Base-by-base conservation (phyloP, 2,797 vertebrate genomes). In the Hoplostethus atlanticus region DNA sequence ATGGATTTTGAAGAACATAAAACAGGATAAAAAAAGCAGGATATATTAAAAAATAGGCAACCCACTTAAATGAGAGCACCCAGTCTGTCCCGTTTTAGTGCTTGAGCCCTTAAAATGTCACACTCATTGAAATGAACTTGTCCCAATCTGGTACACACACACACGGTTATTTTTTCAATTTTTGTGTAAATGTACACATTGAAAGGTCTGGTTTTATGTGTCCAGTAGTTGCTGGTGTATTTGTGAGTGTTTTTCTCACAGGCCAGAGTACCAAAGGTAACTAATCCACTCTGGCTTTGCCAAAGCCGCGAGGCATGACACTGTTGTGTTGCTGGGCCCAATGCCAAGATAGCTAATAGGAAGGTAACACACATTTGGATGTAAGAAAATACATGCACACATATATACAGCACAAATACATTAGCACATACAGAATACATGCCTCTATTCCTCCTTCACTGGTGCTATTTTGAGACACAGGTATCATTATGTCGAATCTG, bases 291-390 rank as follows among this genome's bases (percentile, higher is more conserved):
- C 42, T 51, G 34, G 48, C 16, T 51, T 53, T 30, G 28, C 54
- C 53, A 77, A 91, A 92, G 76, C 88, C 71, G 57, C 3, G 69
- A 77, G 28, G 71, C 66, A 57, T 87, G 85, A 88, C 42, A 5
- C 13, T 75, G 66, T 48, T 71, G n/a, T 64, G 5, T 42, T 51
- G 30, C 61, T 50, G 21, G 38, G 34, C 2, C 44, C 62, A 47
- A 13, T 36, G 11, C 11, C 5, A 17, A 52, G 44, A 34, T 55
- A 21, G 21, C 40, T 47, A 28, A 44, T 47, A 38, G 44, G 58
- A 25, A 47, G 50, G 21, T 47, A 56, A 56, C 38, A 62, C 59
- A 17, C 28, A 40, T 42, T 12, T 31, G 3, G 6, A 21, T 36
- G 7, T 38, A 38, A 21, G 44, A 28, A 68, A 10, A 21, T 21